Conservation (phyloP, 2,888 invertebrate species). For the Athalia cordata region DNA sequence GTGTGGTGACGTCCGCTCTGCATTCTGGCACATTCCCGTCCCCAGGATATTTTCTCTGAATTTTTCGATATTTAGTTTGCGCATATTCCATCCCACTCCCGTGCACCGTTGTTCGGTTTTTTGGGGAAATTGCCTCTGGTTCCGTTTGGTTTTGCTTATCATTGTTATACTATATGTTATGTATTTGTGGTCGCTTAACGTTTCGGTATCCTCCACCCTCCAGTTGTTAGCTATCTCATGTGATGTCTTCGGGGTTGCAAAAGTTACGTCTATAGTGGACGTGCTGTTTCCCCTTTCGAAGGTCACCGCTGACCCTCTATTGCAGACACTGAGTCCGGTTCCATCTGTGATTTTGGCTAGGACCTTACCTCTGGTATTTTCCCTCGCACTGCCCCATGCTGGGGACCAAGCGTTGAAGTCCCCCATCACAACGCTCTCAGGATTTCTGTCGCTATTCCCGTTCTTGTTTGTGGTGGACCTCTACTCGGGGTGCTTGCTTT, state of each 20-base stretch:
- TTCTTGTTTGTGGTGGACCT: not conserved
- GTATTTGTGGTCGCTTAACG: slow-evolving; percentile 12
- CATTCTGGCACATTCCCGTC: not conserved
- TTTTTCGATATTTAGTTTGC: not conserved
- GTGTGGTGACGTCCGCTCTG: not conserved
- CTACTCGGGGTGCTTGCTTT: not conserved
- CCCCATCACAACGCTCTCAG: too few species aligned
- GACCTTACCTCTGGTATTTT: not conserved
- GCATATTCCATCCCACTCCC: not conserved
- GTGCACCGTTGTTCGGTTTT: not conserved
- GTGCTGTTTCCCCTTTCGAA: not conserved
- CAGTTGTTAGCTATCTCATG: not conserved
- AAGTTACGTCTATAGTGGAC: not conserved
- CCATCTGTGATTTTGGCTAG: not conserved
- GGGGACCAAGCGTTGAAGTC: slow-evolving; percentile 12
- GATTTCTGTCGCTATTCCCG: not conserved
- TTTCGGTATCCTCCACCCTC: not conserved
- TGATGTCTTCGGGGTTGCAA: not conserved
- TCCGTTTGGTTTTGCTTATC: too few species aligned
- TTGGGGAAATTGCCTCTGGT: too few species aligned
- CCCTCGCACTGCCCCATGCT: slow-evolving; percentile 6
- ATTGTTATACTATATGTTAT: not conserved
- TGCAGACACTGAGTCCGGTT: not conserved
- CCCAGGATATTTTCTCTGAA: not conserved
- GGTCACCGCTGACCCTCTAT: not conserved